Evolutionary conservation across 2,113 vertebrate genomes (phyloP).

Genomic region (Macquaria ambigua): DNA sequence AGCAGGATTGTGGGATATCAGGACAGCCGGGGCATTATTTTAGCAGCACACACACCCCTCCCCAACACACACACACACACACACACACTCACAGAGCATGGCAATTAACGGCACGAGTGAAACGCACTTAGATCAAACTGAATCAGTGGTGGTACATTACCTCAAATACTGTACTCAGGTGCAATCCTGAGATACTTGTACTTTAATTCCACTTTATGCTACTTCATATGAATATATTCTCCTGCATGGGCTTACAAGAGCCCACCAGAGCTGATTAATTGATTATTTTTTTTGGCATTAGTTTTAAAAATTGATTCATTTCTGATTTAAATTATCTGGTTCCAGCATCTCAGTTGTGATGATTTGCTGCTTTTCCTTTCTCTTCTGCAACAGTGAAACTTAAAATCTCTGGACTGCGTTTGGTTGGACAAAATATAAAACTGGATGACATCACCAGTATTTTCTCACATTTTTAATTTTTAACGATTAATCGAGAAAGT

Average conservation of each 20-base stretch:
- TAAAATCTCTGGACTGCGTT: neutral
- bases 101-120: slow-evolving; percentile 47
- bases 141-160: slow-evolving; percentile 11
- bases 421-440: neutral
- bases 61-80: neutral
- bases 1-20: slow-evolving; percentile 78
- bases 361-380: neutral
- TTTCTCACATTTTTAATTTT: too few species aligned
- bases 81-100: neutral
- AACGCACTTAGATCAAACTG: slow-evolving; percentile 39
- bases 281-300: too few species aligned
- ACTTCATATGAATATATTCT: neutral
- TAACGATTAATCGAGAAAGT: too few species aligned
- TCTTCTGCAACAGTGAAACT: neutral
- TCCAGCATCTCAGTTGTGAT: neutral
- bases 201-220: too few species aligned
- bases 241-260: neutral
- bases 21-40: slow-evolving; percentile 72
- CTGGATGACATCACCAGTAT: neutral
- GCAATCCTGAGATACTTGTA: neutral
- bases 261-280: neutral
- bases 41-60: slow-evolving; percentile 9
- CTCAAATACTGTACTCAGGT: neutral
- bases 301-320: too few species aligned
- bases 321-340: neutral